Percentiles rank a stretch among this genome's conserved stretches.
These are phyloP conservation scores for Dryobates pubescens DNA, from an alignment of 2,797 vertebrate genomes.

Conservation along the genomic window DNA sequence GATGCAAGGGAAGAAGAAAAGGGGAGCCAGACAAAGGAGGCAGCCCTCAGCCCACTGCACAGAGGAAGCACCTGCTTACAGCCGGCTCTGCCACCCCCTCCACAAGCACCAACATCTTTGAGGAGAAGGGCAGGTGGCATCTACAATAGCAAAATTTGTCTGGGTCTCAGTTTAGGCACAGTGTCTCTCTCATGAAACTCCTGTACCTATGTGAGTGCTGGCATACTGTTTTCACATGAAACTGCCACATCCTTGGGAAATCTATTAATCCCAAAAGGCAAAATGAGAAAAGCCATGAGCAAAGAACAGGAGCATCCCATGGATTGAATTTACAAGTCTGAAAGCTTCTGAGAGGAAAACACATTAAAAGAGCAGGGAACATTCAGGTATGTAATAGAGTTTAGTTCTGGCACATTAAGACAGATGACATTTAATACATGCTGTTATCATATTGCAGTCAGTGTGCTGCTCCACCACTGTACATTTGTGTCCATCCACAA, in stretches of 20 bases:
- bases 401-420: not conserved
- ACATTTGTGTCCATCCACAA: not conserved
- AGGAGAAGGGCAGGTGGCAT: not conserved
- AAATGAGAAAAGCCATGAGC: not conserved
- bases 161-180: not conserved
- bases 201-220: not conserved
- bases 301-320: not conserved
- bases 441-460: not conserved
- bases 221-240: not conserved
- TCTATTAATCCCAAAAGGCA: not conserved
- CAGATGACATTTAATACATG: not conserved
- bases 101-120: not conserved
- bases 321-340: not conserved
- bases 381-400: rapidly evolving
- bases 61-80: not conserved
- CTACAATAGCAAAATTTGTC: not conserved
- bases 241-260: not conserved
- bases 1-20: not conserved
- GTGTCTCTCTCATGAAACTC: not conserved
- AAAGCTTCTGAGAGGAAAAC: not conserved
- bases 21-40: not conserved
- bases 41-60: not conserved
- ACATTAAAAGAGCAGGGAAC: not conserved
- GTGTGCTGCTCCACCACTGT: not conserved
- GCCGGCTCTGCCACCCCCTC: not conserved